Percentiles rank a stretch among this genome's conserved stretches.
Evolutionary conservation across 2,113 vertebrate genomes (phyloP).

Genomic region (Cynocephalus volans): DNA sequence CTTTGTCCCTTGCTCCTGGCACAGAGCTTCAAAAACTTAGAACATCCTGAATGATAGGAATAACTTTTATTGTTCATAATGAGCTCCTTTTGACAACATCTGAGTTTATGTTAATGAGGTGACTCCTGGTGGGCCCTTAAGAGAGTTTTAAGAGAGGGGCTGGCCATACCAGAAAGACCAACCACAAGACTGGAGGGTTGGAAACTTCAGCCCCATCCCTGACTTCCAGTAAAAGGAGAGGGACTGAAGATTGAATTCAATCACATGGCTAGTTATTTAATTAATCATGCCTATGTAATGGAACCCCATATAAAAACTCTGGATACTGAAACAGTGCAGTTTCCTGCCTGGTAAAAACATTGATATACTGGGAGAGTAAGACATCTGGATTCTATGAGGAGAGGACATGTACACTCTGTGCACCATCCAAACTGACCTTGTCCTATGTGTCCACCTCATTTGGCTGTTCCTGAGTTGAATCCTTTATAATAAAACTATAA

Average conservation of each 20-base stretch:
- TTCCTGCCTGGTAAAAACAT: background rate
- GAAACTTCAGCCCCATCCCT: background rate
- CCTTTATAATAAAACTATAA: constrained; percentile 40
- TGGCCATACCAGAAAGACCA: background rate
- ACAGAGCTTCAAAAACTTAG: constrained; percentile 20
- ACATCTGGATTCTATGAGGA: background rate
- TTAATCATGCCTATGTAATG: background rate
- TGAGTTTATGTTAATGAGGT: constrained; percentile 32
- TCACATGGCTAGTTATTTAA: constrained; percentile 9
- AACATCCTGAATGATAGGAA: constrained; percentile 41
- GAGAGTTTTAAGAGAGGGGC: background rate
- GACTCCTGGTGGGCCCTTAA: background rate
- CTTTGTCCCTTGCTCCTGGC: background rate
- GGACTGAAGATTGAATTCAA: background rate
- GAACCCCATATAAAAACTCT: background rate
- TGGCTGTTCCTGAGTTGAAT: background rate
- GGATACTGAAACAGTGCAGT: background rate
- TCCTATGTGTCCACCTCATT: background rate
- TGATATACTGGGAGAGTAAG: background rate
- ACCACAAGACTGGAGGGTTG: background rate
- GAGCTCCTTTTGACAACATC: background rate
- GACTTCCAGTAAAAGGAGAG: background rate
- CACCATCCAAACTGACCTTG: background rate
- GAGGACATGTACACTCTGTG: background rate
- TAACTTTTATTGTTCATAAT: background rate